These are phyloP conservation scores for Sander vitreus DNA, from an alignment of 2,113 vertebrate genomes.

Conservation along the genomic window DNA sequence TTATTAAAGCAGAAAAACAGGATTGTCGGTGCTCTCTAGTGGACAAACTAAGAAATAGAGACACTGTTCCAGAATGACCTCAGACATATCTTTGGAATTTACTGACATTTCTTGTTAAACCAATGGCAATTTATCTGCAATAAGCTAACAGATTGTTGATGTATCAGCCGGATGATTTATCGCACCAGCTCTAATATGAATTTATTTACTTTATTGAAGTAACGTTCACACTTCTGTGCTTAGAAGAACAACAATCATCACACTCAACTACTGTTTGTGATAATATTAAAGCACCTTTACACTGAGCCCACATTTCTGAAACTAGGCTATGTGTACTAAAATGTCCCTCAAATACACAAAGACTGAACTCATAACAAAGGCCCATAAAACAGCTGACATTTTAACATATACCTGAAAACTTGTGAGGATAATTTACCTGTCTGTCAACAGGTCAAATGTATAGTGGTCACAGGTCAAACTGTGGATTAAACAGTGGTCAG, in stretches of 20 bases:
- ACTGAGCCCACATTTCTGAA: not conserved
- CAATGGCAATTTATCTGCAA: not conserved
- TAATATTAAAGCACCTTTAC: not conserved
- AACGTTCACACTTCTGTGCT: not conserved
- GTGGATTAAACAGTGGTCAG: slow-evolving; percentile 19
- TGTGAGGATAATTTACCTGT: slow-evolving; percentile 66
- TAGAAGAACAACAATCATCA: not conserved
- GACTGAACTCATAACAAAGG: slow-evolving; percentile 23
- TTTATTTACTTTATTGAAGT: not conserved
- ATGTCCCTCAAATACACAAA: slow-evolving; percentile 71
- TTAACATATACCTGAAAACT: slow-evolving; percentile 68
- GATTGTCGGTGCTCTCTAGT: not conserved
- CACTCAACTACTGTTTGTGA: not conserved
- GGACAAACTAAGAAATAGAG: not conserved
- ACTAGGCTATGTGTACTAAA: slow-evolving; percentile 1
- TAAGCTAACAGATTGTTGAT: not conserved
- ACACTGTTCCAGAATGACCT: not conserved
- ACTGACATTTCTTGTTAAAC: not conserved
- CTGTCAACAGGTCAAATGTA: slow-evolving; percentile 69
- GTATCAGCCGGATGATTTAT: not conserved
- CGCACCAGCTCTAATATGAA: not conserved
- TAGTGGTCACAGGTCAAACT: slow-evolving; percentile 41
- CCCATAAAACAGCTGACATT: slow-evolving; percentile 44
- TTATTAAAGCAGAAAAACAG: not conserved
- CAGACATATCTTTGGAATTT: not conserved